Evolutionary conservation across 2,888 invertebrate genomes (phyloP), one percentile per base, ranked within the genome.

Genomic region (Omphaloscelis lunosa): DNA sequence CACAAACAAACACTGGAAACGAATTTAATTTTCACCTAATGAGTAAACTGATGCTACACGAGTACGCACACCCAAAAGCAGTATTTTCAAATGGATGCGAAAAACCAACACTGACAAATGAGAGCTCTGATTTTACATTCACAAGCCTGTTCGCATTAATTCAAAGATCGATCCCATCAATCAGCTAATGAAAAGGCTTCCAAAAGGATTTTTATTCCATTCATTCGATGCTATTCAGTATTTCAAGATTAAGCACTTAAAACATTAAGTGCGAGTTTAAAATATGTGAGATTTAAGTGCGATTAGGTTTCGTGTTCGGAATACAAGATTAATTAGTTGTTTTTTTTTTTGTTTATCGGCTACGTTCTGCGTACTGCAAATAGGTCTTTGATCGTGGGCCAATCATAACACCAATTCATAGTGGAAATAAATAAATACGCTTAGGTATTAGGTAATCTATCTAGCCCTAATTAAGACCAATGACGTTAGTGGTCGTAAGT

Each of bases 181-280:
- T 92, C 91, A 90, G 82, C 77, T 89, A 89, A 89, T 90, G 91
- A 91, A 92, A 92, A 72, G 90, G 89, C 88, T 85, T 86, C 83
- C 80, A 86, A 90, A 89, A 89, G 88, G 89, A 89, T 86, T 89
- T 87, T 82, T 84, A 88, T 79, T 79, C 86, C 89, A 90, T 90
- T 90, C 87, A 89, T 89, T 86, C 82, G 83, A 83, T 72, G 86
- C 81, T 82, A 87, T 88, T 89, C 86, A 85, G 86, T 80, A 83
- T 85, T 85, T 81, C 65, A 85, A 87, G 88, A 88, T 89, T 89
- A 86, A 85, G 86, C 58, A 81, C 85, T 84, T 84, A 80, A 75
- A 83, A 79, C 73, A 83, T 83, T 84, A 76, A 80, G 67, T 84
- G 71, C 59, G 59, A 76, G 45, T 83, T 85, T 77, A 72, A 80